These are phyloP conservation scores for Bombus pascuorum DNA, from an alignment of 1,140 invertebrate genomes.

Conservation along the genomic window DNA sequence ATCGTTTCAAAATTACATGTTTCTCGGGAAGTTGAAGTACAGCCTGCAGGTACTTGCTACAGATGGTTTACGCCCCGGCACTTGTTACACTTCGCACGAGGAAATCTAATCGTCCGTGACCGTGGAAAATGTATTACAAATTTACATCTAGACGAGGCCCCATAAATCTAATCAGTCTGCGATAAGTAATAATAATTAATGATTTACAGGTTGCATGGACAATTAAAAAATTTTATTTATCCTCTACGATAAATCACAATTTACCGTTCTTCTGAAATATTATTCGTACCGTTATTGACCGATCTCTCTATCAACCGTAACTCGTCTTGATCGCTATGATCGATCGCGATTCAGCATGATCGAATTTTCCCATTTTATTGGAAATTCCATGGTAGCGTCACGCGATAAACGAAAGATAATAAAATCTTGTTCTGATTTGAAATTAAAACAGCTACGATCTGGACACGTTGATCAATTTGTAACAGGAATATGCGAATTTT, in stretches of 20 bases:
- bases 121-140: constrained; percentile 8
- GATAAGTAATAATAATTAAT: constrained; percentile 47
- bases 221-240: constrained; percentile 44
- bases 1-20: not conserved
- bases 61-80: not conserved
- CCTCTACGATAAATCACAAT: constrained; percentile 31
- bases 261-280: constrained; percentile 45
- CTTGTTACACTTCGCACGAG: not conserved
- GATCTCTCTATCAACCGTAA: not conserved
- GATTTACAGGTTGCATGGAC: constrained; percentile 8
- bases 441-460: not conserved
- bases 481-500: too few species aligned
- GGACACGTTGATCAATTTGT: not conserved
- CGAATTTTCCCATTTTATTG: not conserved
- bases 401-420: not conserved
- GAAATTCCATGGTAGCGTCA: too few species aligned
- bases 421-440: not conserved
- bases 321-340: not conserved
- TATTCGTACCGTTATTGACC: constrained; percentile 35
- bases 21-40: not conserved
- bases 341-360: not conserved
- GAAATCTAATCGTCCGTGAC: constrained; percentile 7
- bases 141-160: not conserved
- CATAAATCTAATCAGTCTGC: constrained; percentile 11
- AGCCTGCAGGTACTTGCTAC: too few species aligned